These are phyloP conservation scores for Clamator glandarius DNA, from an alignment of 2,797 vertebrate species.

Conservation along the genomic window DNA sequence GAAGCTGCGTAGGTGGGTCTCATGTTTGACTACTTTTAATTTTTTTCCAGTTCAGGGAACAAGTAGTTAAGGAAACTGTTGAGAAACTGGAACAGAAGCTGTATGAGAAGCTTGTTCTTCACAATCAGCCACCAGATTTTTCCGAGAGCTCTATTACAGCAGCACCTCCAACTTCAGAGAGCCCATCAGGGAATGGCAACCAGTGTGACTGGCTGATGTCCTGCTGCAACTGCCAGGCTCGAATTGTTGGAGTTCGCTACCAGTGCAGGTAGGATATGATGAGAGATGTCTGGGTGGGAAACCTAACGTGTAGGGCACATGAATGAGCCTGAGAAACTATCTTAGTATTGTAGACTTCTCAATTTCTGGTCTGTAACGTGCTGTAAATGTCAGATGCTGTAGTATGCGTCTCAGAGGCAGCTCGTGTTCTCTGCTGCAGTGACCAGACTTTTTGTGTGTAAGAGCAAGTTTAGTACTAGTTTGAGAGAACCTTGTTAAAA, in stretches of 20 bases:
- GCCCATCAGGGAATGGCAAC: constrained; percentile 67
- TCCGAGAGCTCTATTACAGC: constrained; percentile 66
- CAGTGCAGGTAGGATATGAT: constrained; percentile 88
- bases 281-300: background rate
- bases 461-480: background rate
- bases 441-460: background rate
- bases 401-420: fast-evolving
- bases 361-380: background rate
- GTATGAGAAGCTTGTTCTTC: constrained; percentile 88
- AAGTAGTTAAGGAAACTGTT: constrained; percentile 94
- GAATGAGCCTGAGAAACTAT: background rate
- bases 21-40: background rate
- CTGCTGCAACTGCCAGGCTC: constrained; percentile 90
- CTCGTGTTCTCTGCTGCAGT: background rate
- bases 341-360: fast-evolving
- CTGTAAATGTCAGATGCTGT: background rate
- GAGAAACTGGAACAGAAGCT: constrained; percentile 93
- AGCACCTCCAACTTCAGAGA: constrained; percentile 67
- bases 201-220: constrained; percentile 87
- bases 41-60: constrained; percentile 89
- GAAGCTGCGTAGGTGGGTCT: background rate
- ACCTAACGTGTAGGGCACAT: fast-evolving
- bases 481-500: background rate
- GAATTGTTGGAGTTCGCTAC: constrained; percentile 91
- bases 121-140: constrained; percentile 75